phyloP scores from a whole-genome alignment of 2,113 vertebrate genomes.

The Xiphorhynchus elegans region DNA sequence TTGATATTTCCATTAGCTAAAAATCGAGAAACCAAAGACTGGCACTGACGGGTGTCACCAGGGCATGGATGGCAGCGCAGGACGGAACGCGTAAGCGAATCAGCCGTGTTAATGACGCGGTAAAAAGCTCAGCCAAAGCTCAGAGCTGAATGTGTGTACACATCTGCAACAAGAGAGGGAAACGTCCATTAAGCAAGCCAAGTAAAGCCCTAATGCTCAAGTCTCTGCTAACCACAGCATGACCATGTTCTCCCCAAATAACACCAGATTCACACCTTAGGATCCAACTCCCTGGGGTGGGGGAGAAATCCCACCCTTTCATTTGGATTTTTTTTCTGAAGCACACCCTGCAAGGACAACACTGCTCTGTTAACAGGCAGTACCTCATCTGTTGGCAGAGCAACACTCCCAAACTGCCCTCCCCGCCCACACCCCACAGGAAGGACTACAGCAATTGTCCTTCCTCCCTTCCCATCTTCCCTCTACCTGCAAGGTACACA shows the following conservation, averaged over 20 bases:
- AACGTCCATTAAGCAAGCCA: background rate
- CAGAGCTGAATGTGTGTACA: slow-evolving; percentile 61
- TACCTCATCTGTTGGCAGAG: fast-evolving
- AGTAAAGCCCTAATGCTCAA: background rate
- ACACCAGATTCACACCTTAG: background rate
- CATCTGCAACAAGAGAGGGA: slow-evolving; percentile 56
- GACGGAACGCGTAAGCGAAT: background rate
- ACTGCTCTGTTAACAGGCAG: background rate
- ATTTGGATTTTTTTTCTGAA: background rate
- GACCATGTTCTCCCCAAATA: background rate
- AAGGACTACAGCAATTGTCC: fast-evolving
- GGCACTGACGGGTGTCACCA: background rate
- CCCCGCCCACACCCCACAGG: background rate
- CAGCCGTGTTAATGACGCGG: background rate
- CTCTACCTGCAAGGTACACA: background rate
- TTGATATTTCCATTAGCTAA: background rate
- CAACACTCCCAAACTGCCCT: background rate
- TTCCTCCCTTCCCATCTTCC: background rate
- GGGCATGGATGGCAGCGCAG: background rate
- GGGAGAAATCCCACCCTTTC: background rate
- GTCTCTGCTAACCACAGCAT: background rate
- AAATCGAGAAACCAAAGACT: background rate
- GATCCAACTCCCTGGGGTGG: background rate
- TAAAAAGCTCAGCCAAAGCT: background rate
- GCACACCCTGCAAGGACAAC: fast-evolving